These are phyloP conservation scores for Ara ararauna DNA, from an alignment of 2,797 vertebrate genomes.

Conservation along the genomic window DNA sequence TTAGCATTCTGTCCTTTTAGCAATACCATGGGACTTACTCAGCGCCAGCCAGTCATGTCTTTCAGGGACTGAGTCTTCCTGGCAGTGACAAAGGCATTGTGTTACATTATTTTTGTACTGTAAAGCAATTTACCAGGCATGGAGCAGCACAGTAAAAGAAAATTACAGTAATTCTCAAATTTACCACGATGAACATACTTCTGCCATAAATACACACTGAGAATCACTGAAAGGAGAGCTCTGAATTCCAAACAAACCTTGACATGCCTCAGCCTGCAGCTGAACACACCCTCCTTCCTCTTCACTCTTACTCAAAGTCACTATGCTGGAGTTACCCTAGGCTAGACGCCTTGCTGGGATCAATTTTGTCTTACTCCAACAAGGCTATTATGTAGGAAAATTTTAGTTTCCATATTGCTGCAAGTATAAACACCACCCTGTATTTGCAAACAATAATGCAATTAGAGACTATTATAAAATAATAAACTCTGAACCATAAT, in stretches of 20 bases:
- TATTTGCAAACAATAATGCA: slow-evolving; percentile 68
- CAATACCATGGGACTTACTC: slow-evolving; percentile 8
- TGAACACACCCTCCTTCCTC: slow-evolving; percentile 20
- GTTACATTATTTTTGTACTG: slow-evolving; percentile 25
- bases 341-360: background rate
- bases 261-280: slow-evolving; percentile 19
- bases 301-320: background rate
- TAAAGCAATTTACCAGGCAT: slow-evolving; percentile 64
- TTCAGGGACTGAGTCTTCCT: background rate
- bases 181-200: slow-evolving; percentile 41
- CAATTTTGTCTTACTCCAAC: background rate
- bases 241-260: slow-evolving; percentile 66
- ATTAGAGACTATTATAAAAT: slow-evolving; percentile 64
- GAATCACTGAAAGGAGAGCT: slow-evolving; percentile 60
- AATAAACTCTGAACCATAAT: slow-evolving; percentile 50
- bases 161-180: slow-evolving; percentile 70
- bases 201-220: slow-evolving; percentile 48
- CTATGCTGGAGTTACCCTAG: background rate
- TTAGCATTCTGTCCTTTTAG: slow-evolving; percentile 7
- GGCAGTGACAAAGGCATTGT: slow-evolving; percentile 17
- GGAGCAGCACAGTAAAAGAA: slow-evolving; percentile 54
- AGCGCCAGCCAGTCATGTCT: slow-evolving; percentile 15
- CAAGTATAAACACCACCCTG: slow-evolving; percentile 53
- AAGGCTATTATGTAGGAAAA: background rate
- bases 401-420: background rate